Percentiles rank a stretch among this genome's conserved stretches.
Conservation (phyloP, 2,797 vertebrate genomes). For the Diplodus sargus region DNA sequence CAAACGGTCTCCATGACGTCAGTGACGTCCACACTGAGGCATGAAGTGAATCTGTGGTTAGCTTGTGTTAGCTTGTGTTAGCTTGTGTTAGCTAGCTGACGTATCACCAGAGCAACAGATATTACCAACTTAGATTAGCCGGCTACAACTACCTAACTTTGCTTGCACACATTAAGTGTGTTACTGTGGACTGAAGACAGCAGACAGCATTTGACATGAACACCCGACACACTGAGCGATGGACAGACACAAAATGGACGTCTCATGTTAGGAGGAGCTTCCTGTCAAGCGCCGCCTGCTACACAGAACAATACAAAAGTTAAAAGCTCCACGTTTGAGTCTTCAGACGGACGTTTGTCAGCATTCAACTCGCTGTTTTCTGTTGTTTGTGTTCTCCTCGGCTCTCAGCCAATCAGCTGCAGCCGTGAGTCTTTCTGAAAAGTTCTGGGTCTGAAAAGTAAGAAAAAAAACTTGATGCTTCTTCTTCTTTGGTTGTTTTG, state of each 20-base stretch:
- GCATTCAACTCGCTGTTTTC: neutral
- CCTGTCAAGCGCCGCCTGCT: neutral
- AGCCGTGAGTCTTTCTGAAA: slow-evolving; percentile 26
- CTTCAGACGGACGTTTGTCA: slow-evolving; percentile 36
- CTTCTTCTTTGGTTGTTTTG: slow-evolving; percentile 25
- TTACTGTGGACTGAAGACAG: neutral
- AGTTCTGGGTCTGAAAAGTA: slow-evolving; percentile 27
- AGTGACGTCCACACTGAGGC: neutral
- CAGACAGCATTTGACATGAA: neutral
- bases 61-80: too few relatives aligned
- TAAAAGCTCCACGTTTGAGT: neutral
- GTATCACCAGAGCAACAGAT: neutral
- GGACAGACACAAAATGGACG: neutral
- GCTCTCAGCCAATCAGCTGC: slow-evolving; percentile 52
- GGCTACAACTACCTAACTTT: neutral
- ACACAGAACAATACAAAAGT: neutral
- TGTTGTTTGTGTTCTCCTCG: neutral
- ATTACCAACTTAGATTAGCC: neutral
- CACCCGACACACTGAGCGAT: neutral
- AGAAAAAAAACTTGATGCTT: slow-evolving; percentile 4
- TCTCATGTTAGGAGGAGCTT: neutral
- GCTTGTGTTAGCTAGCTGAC: too few relatives aligned
- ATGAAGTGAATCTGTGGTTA: too few relatives aligned
- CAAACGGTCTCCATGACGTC: too few relatives aligned
- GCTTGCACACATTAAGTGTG: too few relatives aligned